These are phyloP conservation scores for Merodon equestris DNA, from an alignment of 2,888 invertebrate genomes.

Conservation along the genomic window DNA sequence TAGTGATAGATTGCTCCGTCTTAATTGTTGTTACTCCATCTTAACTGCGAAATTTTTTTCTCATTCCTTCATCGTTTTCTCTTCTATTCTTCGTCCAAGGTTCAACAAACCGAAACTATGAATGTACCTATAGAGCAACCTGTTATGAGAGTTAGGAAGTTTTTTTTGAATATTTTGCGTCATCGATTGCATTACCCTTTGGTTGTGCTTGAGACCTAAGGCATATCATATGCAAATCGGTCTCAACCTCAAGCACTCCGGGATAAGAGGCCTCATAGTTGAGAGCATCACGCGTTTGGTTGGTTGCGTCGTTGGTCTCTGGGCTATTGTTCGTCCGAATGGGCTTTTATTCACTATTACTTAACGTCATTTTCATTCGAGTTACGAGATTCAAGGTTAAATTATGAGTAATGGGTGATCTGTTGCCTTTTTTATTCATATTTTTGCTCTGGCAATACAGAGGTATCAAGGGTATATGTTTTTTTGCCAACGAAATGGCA, in stretches of 20 bases:
- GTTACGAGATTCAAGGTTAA: constrained; percentile 1
- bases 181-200: background rate
- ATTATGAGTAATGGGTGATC: constrained; percentile 3
- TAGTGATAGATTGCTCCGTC: constrained; percentile 27
- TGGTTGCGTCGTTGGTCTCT: background rate
- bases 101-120: constrained; percentile 34
- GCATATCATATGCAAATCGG: no score
- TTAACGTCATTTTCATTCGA: background rate
- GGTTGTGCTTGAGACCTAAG: background rate
- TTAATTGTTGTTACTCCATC: constrained; percentile 23
- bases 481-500: no score
- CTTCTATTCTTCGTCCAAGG: constrained; percentile 10
- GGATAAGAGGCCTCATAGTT: background rate
- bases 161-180: no score
- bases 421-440: background rate
- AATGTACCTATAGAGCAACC: no score
- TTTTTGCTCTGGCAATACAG: no score
- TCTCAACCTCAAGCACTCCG: no score
- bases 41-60: constrained; percentile 6
- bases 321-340: constrained; percentile 1
- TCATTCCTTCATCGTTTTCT: no score
- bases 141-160: no score
- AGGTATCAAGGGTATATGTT: no score
- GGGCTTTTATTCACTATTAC: background rate
- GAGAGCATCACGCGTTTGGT: background rate